Evolutionary conservation across 2,888 invertebrate species (phyloP).

Genomic region (Sphaerophoria rueppellii): DNA sequence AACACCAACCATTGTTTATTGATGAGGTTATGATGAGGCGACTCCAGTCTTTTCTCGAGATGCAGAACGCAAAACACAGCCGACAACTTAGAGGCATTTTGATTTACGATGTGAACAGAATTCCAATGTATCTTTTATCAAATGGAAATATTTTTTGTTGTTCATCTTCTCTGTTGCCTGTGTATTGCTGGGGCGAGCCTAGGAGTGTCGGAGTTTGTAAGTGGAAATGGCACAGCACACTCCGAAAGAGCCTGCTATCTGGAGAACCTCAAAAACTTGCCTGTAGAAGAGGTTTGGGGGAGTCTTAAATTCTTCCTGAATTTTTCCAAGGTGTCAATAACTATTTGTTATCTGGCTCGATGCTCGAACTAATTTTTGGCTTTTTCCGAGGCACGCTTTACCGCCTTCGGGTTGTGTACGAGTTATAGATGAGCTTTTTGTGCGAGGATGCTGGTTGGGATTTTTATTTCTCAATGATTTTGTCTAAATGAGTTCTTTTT

Average conservation of each 20-base stretch:
- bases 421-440: not conserved
- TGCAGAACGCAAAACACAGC: not conserved
- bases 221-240: not conserved
- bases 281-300: not conserved
- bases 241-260: not conserved
- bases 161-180: conserved; percentile 7
- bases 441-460: conserved; percentile 11
- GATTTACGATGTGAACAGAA: conserved; percentile 50
- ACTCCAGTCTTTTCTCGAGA: not conserved
- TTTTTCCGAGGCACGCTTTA: not conserved
- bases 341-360: conserved; percentile 18
- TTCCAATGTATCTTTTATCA: conserved; percentile 48
- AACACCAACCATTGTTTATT: not conserved
- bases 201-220: conserved; percentile 8
- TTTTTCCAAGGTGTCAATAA: conserved; percentile 24
- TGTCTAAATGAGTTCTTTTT: conserved; percentile 25
- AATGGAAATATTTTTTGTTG: conserved; percentile 39
- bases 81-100: conserved; percentile 24
- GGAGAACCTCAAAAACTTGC: conserved; percentile 41
- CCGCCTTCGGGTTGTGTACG: no score
- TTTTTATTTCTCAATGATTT: conserved; percentile 24
- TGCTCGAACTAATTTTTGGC: conserved; percentile 18
- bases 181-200: no score
- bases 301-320: not conserved
- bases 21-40: no score